phyloP scores from a whole-genome alignment of 2,797 vertebrate genomes.

The Apogon hyalosoma region DNA sequence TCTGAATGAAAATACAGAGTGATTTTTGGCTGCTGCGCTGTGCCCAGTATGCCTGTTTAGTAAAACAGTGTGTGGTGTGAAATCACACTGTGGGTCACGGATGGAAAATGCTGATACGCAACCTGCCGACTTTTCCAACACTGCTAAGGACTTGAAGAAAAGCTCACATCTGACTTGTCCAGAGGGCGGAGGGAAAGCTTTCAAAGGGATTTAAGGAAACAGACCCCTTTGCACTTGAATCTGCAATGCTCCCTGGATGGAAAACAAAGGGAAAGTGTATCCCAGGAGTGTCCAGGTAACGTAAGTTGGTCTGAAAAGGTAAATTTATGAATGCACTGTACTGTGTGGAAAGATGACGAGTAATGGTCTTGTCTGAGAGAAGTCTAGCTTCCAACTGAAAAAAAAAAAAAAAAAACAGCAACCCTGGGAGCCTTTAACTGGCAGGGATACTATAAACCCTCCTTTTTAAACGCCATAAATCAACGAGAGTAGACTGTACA shows the following conservation, averaged over 20 bases:
- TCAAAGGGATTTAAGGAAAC: slow-evolving; percentile 57
- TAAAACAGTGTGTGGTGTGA: slow-evolving; percentile 56
- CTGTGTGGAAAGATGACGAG: slow-evolving; percentile 61
- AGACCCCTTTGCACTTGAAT: slow-evolving; percentile 24
- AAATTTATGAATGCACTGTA: slow-evolving; percentile 38
- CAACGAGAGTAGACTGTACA: slow-evolving; percentile 70
- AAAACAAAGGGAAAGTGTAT: slow-evolving; percentile 36
- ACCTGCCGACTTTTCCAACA: slow-evolving; percentile 36
- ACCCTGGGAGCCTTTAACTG: slow-evolving; percentile 70
- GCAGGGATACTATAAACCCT: slow-evolving; percentile 69
- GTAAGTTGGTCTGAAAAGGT: slow-evolving; percentile 41
- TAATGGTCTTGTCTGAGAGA: slow-evolving; percentile 67
- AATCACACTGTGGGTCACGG: slow-evolving; percentile 47
- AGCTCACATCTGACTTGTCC: slow-evolving; percentile 17
- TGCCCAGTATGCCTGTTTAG: slow-evolving; percentile 40
- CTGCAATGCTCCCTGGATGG: slow-evolving; percentile 27
- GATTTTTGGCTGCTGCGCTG: slow-evolving; percentile 34
- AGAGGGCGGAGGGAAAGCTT: slow-evolving; percentile 32
- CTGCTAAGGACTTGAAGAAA: slow-evolving; percentile 37
- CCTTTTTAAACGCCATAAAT: slow-evolving; percentile 74
- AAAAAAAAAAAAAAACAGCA: slow-evolving; percentile 36
- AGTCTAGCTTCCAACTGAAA: slow-evolving; percentile 53
- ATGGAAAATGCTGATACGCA: slow-evolving; percentile 63
- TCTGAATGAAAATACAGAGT: slow-evolving; percentile 20
- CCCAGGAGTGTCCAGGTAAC: slow-evolving; percentile 40